A percentile compares a stretch with the other conserved stretches of the same genome.
phyloP scores from a whole-genome alignment of 2,888 invertebrate species.

The Diarsia dahlii region DNA sequence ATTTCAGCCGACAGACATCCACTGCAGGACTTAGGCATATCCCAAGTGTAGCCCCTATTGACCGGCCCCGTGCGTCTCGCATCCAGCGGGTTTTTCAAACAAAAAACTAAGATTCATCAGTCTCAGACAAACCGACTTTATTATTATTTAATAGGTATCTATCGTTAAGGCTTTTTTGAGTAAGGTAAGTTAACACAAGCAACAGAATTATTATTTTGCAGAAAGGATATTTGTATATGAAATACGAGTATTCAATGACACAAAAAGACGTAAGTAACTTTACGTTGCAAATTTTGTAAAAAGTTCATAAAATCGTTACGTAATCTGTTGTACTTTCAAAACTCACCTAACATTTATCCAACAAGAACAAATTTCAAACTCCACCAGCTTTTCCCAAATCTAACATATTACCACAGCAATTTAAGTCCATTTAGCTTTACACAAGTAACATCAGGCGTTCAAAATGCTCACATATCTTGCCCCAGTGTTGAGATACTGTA shows the following conservation, averaged over 20 bases:
- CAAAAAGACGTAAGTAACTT: not conserved
- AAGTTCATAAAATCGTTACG: not conserved
- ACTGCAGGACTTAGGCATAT: too few species aligned
- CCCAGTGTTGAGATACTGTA: constrained; percentile 11
- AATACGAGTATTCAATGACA: not conserved
- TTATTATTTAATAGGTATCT: too few species aligned
- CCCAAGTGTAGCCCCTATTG: too few species aligned
- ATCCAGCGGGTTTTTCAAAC: too few species aligned
- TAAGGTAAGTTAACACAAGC: not conserved
- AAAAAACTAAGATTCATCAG: too few species aligned
- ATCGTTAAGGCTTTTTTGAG: not conserved
- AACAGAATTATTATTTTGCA: not conserved
- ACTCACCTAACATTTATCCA: not conserved
- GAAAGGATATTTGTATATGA: not conserved
- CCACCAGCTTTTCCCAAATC: not conserved
- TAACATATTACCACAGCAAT: constrained; percentile 12
- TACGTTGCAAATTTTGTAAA: not conserved
- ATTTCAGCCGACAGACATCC: too few species aligned
- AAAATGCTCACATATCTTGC: constrained; percentile 14
- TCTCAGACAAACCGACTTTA: too few species aligned
- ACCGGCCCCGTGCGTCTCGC: too few species aligned
- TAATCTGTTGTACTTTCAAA: not conserved
- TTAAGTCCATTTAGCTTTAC: constrained; percentile 14
- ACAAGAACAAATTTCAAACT: not conserved
- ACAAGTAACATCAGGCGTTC: constrained; percentile 7